Conservation (phyloP, 2,888 invertebrate species). For the Automeris io region DNA sequence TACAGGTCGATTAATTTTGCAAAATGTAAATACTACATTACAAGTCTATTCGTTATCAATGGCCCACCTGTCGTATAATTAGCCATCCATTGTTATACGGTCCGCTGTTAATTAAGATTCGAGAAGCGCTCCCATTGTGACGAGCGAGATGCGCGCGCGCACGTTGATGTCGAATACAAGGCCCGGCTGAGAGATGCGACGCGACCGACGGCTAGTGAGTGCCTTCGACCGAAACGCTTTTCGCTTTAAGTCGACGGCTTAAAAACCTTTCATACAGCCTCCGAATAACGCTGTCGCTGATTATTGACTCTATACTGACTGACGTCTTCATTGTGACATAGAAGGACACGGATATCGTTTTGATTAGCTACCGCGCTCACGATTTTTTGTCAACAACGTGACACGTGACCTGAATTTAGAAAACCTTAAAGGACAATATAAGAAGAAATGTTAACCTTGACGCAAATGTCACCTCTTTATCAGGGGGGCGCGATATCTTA, state of each 20-base stretch:
- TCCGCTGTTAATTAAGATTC: conserved; percentile 57
- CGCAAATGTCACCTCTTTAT: conserved; percentile 42
- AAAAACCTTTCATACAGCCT: conserved; percentile 14
- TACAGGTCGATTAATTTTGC: conserved; percentile 2
- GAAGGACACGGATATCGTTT: conserved; percentile 20
- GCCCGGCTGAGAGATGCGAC: conserved; percentile 27
- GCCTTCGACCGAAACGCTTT: conserved; percentile 11
- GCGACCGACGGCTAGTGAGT: conserved; percentile 10
- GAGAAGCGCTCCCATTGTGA: conserved; percentile 41
- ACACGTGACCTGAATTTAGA: conserved; percentile 38
- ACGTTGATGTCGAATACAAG: conserved; percentile 60
- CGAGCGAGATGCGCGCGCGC: conserved; percentile 43
- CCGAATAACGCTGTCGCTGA: conserved; percentile 15
- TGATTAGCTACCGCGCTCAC: conserved; percentile 18
- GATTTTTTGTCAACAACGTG: conserved; percentile 26
- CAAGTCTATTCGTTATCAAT: conserved; percentile 28
- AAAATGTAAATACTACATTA: conserved; percentile 11
- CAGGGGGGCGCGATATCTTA: conserved; percentile 48
- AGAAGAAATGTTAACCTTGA: conserved; percentile 39
- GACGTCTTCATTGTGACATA: conserved; percentile 14
- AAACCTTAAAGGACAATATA: conserved; percentile 18
- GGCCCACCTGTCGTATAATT: conserved; percentile 54
- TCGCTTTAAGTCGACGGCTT: conserved; percentile 15
- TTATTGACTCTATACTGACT: conserved; percentile 20
- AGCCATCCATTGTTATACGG: conserved; percentile 49